phyloP scores from a whole-genome alignment of 2,797 vertebrate species.

The Hybognathus amarus region DNA sequence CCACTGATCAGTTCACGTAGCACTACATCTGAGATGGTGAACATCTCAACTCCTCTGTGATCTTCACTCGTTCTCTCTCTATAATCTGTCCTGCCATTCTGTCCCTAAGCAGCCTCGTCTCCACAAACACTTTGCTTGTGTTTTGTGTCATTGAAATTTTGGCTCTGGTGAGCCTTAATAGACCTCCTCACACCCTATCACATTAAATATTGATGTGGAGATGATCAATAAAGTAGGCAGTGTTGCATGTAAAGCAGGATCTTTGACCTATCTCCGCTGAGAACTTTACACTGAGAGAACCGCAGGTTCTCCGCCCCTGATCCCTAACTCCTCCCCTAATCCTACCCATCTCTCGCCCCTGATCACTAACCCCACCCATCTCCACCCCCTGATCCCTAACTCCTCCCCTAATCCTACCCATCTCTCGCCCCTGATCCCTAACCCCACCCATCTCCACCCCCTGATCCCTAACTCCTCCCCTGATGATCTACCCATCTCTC shows the following conservation, averaged over 20 bases:
- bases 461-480: no score
- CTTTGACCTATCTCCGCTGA: constrained; percentile 11
- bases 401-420: no score
- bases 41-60: constrained; percentile 25
- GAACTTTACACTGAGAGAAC: not conserved
- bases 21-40: not conserved
- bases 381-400: no score
- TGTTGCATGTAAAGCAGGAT: constrained; percentile 48
- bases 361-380: no score
- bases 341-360: no score
- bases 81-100: constrained; percentile 59
- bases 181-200: constrained; percentile 26
- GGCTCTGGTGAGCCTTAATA: constrained; percentile 42
- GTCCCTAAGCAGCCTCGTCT: constrained; percentile 75
- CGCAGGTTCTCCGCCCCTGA: no score
- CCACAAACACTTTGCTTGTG: constrained; percentile 20
- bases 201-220: constrained; percentile 53
- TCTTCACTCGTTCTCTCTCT: constrained; percentile 35
- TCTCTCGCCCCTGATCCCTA: no score
- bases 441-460: no score
- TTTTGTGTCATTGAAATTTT: not conserved
- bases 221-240: constrained; percentile 19
- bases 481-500: no score
- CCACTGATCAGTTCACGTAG: constrained; percentile 13
- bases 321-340: no score